phyloP scores from a whole-genome alignment of 1,140 invertebrate species.

The Neelides sp. region DNA sequence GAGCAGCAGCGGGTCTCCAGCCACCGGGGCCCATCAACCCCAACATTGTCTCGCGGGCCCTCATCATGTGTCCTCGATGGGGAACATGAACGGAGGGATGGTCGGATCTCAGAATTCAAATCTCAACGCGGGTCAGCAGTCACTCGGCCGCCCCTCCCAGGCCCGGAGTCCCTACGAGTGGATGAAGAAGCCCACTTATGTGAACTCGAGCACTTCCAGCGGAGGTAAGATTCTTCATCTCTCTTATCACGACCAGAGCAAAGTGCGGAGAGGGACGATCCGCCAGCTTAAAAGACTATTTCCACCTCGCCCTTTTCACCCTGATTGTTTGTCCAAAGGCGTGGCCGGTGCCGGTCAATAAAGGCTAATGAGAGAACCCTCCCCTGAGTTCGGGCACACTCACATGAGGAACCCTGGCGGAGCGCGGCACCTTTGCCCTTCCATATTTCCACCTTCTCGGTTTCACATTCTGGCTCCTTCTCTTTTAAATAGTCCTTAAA shows the following conservation, averaged over 20 bases:
- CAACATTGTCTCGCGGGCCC: slow-evolving; percentile 22
- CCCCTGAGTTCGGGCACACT: too few species aligned
- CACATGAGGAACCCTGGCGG: too few species aligned
- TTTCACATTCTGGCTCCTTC: too few species aligned
- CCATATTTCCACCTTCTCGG: too few species aligned
- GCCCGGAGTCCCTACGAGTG: slow-evolving; percentile 68
- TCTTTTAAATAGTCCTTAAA: too few species aligned
- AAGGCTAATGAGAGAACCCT: too few species aligned
- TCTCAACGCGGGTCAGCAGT: slow-evolving; percentile 27
- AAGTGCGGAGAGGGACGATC: slow-evolving; percentile 3
- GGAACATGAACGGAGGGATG: slow-evolving; percentile 11
- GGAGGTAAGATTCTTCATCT: slow-evolving; percentile 49
- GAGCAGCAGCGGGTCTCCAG: slow-evolving; percentile 25
- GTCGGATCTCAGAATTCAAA: slow-evolving; percentile 6
- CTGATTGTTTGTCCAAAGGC: too few species aligned
- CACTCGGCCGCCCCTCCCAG: slow-evolving; percentile 43
- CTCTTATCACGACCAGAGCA: background rate
- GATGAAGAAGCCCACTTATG: slow-evolving; percentile 74
- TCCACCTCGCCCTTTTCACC: background rate
- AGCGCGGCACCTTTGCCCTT: too few species aligned
- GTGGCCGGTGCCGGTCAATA: too few species aligned
- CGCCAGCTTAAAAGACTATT: slow-evolving; percentile 2
- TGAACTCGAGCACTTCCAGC: slow-evolving; percentile 31
- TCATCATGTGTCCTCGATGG: slow-evolving; percentile 12
- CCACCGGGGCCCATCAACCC: slow-evolving; percentile 9